These are phyloP conservation scores for Drosophila navojoa DNA, from an alignment of 1,140 invertebrate species.

Conservation along the genomic window DNA sequence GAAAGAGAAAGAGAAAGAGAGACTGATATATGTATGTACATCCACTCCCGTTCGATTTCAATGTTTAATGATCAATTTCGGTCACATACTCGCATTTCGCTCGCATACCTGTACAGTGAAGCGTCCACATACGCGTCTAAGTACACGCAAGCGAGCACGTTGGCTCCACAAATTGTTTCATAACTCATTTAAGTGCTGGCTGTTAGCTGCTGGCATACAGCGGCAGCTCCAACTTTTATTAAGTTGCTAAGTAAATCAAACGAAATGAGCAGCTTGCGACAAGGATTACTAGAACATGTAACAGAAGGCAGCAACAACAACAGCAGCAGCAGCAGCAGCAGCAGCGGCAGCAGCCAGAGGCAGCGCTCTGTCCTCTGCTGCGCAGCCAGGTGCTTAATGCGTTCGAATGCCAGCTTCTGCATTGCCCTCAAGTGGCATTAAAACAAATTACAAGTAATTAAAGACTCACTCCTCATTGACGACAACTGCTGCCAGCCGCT, in stretches of 20 bases:
- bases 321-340: no score
- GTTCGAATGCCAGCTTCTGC: conserved; percentile 38
- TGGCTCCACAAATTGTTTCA: conserved; percentile 62
- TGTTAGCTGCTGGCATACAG: conserved; percentile 35
- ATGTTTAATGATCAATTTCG: conserved; percentile 65
- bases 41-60: conserved; percentile 60
- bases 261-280: conserved; percentile 66
- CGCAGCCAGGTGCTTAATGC: conserved; percentile 44
- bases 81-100: conserved; percentile 18
- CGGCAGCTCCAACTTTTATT: conserved; percentile 59
- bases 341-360: background rate
- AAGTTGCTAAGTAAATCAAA: conserved; percentile 76
- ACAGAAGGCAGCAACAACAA: background rate
- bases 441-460: conserved; percentile 82
- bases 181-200: conserved; percentile 71
- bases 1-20: no score
- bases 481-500: conserved; percentile 17
- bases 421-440: conserved; percentile 70
- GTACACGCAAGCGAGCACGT: background rate
- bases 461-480: conserved; percentile 65
- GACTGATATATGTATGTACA: background rate
- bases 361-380: conserved; percentile 2
- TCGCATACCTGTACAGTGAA: background rate
- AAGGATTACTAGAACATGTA: conserved; percentile 29
- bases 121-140: background rate